phyloP scores from a whole-genome alignment of 2,113 vertebrate species.

The Nibea coibor region DNA sequence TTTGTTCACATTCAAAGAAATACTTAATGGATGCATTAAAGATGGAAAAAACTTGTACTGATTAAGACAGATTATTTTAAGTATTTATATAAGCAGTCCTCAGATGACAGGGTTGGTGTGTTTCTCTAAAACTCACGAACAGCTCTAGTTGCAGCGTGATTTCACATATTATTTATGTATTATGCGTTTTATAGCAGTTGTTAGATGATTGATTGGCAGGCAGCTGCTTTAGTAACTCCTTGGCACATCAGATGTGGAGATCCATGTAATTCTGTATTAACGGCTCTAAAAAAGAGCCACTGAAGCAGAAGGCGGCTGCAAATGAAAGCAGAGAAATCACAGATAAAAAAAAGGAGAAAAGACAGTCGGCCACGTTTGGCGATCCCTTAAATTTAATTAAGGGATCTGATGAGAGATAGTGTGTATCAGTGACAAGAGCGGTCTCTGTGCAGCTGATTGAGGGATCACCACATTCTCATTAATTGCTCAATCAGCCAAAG shows the following conservation, averaged over 20 bases:
- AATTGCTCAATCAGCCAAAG: slow-evolving; percentile 85
- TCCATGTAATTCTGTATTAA: slow-evolving; percentile 25
- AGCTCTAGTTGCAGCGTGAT: background rate
- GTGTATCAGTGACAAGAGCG: slow-evolving; percentile 43
- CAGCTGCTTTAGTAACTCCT: slow-evolving; percentile 35
- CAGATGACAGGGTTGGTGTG: background rate
- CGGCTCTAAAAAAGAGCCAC: background rate
- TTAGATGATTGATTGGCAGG: background rate
- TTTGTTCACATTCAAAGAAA: slow-evolving; percentile 5
- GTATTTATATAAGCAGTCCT: background rate
- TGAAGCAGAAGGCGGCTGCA: slow-evolving; percentile 8
- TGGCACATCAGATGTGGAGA: slow-evolving; percentile 23
- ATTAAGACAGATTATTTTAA: background rate
- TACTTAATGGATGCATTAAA: background rate
- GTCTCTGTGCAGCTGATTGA: slow-evolving; percentile 68
- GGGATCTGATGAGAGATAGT: slow-evolving; percentile 49
- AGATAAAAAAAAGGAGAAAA: slow-evolving; percentile 17
- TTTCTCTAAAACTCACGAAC: background rate
- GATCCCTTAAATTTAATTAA: slow-evolving; percentile 72
- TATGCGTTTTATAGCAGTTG: background rate
- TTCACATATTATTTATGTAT: slow-evolving; percentile 15
- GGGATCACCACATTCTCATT: slow-evolving; percentile 81
- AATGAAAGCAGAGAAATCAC: slow-evolving; percentile 37
- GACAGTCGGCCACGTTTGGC: slow-evolving; percentile 25
- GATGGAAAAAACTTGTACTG: background rate